These are phyloP conservation scores for Tortrix viridana DNA, from an alignment of 2,888 invertebrate species.

Conservation along the genomic window DNA sequence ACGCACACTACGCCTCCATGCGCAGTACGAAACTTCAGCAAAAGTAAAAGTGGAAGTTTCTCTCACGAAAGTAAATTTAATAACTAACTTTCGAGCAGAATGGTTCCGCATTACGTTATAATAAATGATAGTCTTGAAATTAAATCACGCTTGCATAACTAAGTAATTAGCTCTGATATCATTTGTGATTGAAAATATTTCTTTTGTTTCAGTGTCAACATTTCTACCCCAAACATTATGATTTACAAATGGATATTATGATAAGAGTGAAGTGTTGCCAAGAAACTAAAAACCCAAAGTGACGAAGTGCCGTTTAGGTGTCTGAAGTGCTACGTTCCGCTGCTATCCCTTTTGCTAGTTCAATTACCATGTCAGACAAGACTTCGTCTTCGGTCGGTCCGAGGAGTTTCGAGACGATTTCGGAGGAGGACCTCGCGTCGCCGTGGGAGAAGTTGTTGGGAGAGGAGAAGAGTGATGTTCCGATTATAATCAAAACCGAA, in stretches of 20 bases:
- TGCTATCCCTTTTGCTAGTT: conserved; percentile 54
- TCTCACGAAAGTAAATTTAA: conserved; percentile 44
- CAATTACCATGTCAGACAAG: conserved; percentile 76
- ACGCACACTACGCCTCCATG: conserved; percentile 7
- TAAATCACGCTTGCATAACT: conserved; percentile 6
- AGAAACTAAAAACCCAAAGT: conserved; percentile 84
- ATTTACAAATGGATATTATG: conserved; percentile 85
- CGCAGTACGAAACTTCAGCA: conserved; percentile 43
- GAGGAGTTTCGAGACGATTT: conserved; percentile 81
- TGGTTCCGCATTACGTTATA: conserved; percentile 43
- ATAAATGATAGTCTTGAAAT: conserved; percentile 6
- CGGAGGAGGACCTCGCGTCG: conserved; percentile 75
- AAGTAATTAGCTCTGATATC: not conserved
- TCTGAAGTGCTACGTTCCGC: conserved; percentile 80
- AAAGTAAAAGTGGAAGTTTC: conserved; percentile 54
- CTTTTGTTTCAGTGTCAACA: conserved; percentile 83
- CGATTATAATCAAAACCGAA: conserved; percentile 77
- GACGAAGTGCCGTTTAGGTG: conserved; percentile 81
- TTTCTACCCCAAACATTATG: conserved; percentile 84
- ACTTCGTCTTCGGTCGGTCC: conserved; percentile 79
- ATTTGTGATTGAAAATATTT: conserved; percentile 43
- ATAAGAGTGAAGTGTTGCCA: conserved; percentile 84
- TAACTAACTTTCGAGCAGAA: conserved; percentile 44
- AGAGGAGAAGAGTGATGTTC: conserved; percentile 73
- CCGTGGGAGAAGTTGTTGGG: conserved; percentile 81